A percentile compares a stretch with the other conserved stretches of the same genome.
phyloP scores from a whole-genome alignment of 30 jellyfish, hydroid and myxozoan species.

The Calvadosia cruxmelitensis region DNA sequence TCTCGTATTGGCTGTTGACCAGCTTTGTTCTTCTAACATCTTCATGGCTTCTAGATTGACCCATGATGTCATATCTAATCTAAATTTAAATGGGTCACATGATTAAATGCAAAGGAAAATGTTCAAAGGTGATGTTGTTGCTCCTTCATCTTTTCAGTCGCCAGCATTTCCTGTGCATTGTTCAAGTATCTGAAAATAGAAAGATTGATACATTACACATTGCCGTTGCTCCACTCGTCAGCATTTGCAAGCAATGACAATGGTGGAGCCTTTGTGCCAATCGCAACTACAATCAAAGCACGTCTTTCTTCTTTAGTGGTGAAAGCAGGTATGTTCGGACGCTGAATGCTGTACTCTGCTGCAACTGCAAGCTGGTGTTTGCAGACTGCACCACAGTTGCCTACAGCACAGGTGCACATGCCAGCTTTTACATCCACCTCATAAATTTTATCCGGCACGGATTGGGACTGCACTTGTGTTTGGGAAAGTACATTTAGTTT shows the following conservation, averaged over 20 bases:
- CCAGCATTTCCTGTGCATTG: too few species aligned
- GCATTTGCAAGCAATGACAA: background rate
- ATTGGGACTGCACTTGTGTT: background rate
- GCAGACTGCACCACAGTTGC: background rate
- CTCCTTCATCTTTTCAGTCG: too few species aligned
- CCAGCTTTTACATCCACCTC: background rate
- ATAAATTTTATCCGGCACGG: background rate
- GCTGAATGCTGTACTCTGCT: background rate
- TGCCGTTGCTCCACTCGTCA: background rate
- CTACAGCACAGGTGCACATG: background rate
- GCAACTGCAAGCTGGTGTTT: constrained; percentile 1
- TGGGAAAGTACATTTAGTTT: background rate
- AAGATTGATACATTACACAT: too few species aligned
- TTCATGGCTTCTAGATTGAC: too few species aligned
- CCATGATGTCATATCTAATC: too few species aligned
- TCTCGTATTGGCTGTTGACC: too few species aligned
- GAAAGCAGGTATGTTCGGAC: background rate
- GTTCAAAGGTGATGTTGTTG: too few species aligned
- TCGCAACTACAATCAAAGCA: background rate
- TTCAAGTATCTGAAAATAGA: too few species aligned
- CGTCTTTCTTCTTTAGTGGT: background rate
- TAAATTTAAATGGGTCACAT: too few species aligned
- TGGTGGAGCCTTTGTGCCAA: background rate
- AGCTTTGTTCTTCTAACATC: too few species aligned
- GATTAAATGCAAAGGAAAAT: too few species aligned